These are phyloP conservation scores for Callosobruchus maculatus DNA, from an alignment of 2,888 invertebrate species.

Conservation along the genomic window DNA sequence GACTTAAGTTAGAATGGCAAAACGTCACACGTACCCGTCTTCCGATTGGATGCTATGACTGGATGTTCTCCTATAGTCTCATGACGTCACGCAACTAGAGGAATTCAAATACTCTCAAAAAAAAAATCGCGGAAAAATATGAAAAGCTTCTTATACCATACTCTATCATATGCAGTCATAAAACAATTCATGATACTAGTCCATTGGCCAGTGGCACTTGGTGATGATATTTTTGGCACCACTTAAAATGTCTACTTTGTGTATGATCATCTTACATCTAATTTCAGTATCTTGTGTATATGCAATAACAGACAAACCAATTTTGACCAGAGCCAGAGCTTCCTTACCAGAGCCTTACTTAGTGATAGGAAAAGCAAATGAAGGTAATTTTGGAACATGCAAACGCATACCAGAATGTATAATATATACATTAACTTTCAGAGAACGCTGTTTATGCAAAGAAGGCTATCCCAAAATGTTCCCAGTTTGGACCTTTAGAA, in stretches of 20 bases:
- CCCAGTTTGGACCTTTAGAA: slow-evolving; percentile 78
- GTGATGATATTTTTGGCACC: too few species aligned
- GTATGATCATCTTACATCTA: not conserved
- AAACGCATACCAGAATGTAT: not conserved
- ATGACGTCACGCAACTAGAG: too few species aligned
- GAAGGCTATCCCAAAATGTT: slow-evolving; percentile 62
- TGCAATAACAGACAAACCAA: slow-evolving; percentile 59
- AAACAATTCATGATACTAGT: too few species aligned
- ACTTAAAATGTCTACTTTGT: not conserved
- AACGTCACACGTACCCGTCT: too few species aligned
- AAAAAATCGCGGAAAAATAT: too few species aligned
- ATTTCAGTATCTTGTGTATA: slow-evolving; percentile 41
- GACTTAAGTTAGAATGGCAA: too few species aligned
- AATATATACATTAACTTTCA: slow-evolving; percentile 9
- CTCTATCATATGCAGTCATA: too few species aligned
- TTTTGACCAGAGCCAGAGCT: slow-evolving; percentile 73
- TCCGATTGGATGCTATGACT: too few species aligned
- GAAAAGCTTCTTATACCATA: too few species aligned
- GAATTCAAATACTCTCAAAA: too few species aligned
- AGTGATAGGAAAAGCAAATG: slow-evolving; percentile 51
- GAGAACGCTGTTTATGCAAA: slow-evolving; percentile 64
- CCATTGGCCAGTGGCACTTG: too few species aligned
- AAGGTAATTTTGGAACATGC: slow-evolving; percentile 29
- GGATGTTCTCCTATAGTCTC: too few species aligned
- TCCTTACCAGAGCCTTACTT: slow-evolving; percentile 68